Conservation (phyloP, 2,113 vertebrate species). For the Taxidea taxus region DNA sequence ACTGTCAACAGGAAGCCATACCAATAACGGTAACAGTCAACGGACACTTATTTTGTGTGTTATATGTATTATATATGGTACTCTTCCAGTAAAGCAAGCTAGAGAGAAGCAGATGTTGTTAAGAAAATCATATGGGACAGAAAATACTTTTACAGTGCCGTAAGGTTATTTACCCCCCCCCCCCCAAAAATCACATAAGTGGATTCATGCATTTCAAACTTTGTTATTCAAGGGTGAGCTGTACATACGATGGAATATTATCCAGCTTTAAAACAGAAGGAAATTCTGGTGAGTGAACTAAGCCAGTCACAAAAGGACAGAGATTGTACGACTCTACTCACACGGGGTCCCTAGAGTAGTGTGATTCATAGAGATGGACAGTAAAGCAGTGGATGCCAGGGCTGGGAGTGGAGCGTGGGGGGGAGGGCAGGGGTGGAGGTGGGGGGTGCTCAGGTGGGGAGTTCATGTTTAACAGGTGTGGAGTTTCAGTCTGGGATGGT, state of each 20-base stretch:
- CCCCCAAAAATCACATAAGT: not conserved
- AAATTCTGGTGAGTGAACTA: not conserved
- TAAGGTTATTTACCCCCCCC: not conserved
- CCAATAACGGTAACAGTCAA: not conserved
- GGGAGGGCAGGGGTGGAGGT: too few relatives aligned
- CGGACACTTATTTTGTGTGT: not conserved
- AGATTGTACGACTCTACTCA: not conserved
- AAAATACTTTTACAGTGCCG: not conserved
- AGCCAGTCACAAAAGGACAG: not conserved
- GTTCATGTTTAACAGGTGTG: not conserved
- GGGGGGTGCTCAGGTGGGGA: not conserved
- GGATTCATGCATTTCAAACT: not conserved
- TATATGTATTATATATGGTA: not conserved
- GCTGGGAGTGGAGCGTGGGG: too few relatives aligned
- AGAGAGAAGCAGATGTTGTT: not conserved
- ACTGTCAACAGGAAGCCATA: not conserved
- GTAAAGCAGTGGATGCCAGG: not conserved
- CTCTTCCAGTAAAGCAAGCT: not conserved
- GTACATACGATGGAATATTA: not conserved
- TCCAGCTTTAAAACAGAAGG: not conserved
- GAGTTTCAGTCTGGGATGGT: not conserved
- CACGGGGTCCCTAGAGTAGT: not conserved
- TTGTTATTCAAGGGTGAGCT: not conserved
- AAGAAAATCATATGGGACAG: not conserved
- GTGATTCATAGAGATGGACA: not conserved